Percentiles rank a stretch among this genome's conserved stretches.
Evolutionary conservation across 1,140 invertebrate genomes (phyloP).

Genomic region (Zaprionus gabonicus): DNA sequence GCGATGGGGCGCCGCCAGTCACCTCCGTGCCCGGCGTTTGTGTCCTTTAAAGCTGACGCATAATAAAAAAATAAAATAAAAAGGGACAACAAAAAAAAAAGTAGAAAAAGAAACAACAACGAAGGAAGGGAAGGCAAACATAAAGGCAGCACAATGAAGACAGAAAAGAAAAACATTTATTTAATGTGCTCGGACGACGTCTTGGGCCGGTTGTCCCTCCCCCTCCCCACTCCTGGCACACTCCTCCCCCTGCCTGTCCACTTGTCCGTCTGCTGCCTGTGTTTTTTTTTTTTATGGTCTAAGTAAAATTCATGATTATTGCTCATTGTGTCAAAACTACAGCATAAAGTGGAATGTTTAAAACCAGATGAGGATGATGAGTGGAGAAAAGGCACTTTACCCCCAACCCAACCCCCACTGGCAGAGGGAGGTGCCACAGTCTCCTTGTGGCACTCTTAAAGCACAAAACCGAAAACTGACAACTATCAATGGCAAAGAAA

Average conservation of each 20-base stretch:
- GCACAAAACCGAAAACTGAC: constrained; percentile 29
- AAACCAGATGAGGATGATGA: constrained; percentile 70
- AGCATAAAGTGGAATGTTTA: constrained; percentile 81
- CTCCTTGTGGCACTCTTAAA: constrained; percentile 27
- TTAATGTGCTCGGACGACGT: constrained; percentile 74
- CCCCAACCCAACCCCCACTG: too few relatives aligned
- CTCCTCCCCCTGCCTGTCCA: neutral
- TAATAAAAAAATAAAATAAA: constrained; percentile 53
- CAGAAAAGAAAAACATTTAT: constrained; percentile 78
- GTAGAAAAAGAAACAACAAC: constrained; percentile 22
- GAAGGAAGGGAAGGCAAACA: constrained; percentile 36
- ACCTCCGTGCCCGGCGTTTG: constrained; percentile 49
- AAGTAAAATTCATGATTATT: constrained; percentile 83
- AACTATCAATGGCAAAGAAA: constrained; percentile 60
- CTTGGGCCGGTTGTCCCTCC: constrained; percentile 11
- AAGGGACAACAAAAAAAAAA: constrained; percentile 40
- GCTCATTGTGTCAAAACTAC: constrained; percentile 82
- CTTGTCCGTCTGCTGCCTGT: constrained; percentile 29
- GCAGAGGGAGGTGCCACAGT: neutral
- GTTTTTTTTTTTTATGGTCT: constrained; percentile 66
- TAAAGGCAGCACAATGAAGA: constrained; percentile 65
- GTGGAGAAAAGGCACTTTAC: constrained; percentile 41
- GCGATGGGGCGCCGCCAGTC: too few relatives aligned
- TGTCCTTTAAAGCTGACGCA: constrained; percentile 77
- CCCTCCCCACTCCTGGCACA: too few relatives aligned